phyloP scores from a whole-genome alignment of 2,797 vertebrate genomes.

The Eulemur coronatus region DNA sequence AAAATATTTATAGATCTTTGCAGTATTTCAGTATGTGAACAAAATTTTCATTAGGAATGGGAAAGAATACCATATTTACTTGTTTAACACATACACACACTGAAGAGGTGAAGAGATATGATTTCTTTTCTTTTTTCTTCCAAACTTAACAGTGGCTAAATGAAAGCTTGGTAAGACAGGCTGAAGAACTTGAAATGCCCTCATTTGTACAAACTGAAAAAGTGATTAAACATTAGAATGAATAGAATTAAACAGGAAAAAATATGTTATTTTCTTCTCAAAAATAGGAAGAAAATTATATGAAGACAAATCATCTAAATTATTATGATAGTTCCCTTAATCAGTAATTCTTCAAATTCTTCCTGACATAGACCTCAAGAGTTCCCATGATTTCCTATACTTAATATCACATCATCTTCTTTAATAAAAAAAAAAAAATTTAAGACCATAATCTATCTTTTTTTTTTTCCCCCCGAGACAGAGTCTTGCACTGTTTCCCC shows the following conservation, averaged over 20 bases:
- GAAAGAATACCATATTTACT: background rate
- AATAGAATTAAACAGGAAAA: background rate
- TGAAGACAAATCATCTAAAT: background rate
- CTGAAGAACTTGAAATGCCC: background rate
- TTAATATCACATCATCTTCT: background rate
- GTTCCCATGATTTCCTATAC: background rate
- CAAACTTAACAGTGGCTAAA: background rate
- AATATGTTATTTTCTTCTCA: background rate
- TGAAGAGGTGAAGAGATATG: background rate
- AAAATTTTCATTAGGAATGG: background rate
- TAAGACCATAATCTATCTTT: background rate
- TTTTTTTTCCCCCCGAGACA: background rate
- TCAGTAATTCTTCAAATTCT: background rate
- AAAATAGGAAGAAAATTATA: background rate
- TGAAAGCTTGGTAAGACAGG: background rate
- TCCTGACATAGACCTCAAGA: background rate
- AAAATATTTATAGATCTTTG: background rate
- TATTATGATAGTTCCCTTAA: background rate
- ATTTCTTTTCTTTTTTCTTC: background rate
- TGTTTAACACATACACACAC: background rate
- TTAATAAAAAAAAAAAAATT: background rate
- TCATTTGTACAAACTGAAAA: background rate
- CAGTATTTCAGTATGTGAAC: background rate
- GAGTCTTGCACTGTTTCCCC: background rate
- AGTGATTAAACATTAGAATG: background rate